phyloP scores from a whole-genome alignment of 2,797 vertebrate species.

The Semotilus atromaculatus region DNA sequence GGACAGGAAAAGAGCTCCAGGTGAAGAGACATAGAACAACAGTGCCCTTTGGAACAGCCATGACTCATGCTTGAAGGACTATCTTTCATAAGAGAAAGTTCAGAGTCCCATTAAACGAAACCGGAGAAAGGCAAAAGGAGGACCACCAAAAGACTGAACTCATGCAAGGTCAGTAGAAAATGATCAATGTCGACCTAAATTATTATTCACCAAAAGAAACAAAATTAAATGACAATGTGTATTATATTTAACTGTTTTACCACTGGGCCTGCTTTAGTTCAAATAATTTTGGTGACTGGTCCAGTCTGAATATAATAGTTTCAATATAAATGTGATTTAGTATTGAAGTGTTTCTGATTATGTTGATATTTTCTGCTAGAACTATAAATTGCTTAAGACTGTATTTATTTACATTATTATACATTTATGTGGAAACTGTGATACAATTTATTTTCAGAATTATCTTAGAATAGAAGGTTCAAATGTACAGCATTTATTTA shows the following conservation, averaged over 20 bases:
- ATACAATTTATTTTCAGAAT: neutral
- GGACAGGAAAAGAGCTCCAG: conserved; percentile 17
- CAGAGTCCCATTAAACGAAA: conserved; percentile 23
- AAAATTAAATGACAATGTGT: neutral
- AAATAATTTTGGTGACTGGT: neutral
- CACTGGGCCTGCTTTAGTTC: neutral
- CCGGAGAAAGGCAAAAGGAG: conserved; percentile 7
- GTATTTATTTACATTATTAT: neutral
- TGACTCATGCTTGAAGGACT: conserved; percentile 30
- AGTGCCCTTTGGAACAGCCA: conserved; percentile 47
- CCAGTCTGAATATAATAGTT: neutral
- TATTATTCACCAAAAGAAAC: neutral
- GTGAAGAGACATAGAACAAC: conserved; percentile 5
- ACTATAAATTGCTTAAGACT: neutral
- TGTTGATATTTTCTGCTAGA: neutral
- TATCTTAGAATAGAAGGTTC: neutral
- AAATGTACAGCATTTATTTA: neutral
- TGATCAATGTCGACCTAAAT: neutral
- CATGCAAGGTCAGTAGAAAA: conserved; percentile 37
- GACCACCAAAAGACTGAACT: neutral
- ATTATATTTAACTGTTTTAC: neutral
- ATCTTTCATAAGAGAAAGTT: conserved; percentile 21
- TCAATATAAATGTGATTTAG: neutral
- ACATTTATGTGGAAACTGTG: neutral
- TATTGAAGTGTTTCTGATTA: neutral